A percentile compares a stretch with the other conserved stretches of the same genome.
Conservation (phyloP, 2,888 invertebrate genomes). For the Noctua comes region DNA sequence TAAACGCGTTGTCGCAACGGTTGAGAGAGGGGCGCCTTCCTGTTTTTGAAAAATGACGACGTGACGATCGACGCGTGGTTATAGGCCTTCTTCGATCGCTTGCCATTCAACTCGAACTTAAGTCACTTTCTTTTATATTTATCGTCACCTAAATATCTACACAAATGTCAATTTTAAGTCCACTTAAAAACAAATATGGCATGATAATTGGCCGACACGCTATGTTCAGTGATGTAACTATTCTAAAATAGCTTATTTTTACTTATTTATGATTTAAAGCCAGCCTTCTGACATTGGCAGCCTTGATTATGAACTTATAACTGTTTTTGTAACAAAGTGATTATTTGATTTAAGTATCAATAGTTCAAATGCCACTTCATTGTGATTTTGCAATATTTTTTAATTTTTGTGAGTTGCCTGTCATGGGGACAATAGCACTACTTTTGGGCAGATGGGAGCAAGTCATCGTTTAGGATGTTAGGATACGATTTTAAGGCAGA, state of each 20-base stretch:
- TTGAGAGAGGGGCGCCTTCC: neutral
- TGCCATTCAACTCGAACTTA: neutral
- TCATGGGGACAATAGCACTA: neutral
- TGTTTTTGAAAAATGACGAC: neutral
- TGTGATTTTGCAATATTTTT: neutral
- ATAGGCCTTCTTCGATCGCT: neutral
- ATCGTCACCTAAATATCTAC: neutral
- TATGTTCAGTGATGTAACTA: conserved; percentile 1
- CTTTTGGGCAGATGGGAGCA: neutral
- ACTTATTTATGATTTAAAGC: neutral
- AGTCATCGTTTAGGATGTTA: neutral
- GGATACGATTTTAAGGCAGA: neutral
- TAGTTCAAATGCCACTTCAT: too few species aligned
- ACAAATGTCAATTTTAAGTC: neutral
- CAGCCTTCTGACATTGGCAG: neutral
- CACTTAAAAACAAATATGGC: neutral
- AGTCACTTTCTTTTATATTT: neutral
- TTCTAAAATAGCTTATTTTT: neutral
- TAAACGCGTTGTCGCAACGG: neutral
- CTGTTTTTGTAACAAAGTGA: neutral
- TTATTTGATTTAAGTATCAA: too few species aligned
- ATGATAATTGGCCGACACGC: neutral
- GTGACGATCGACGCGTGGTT: neutral
- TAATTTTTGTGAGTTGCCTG: neutral
- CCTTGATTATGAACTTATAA: neutral